A percentile compares a stretch with the other conserved stretches of the same genome.
Evolutionary conservation across 2,113 vertebrate species (phyloP).

Genomic region (Mus spicilegus): DNA sequence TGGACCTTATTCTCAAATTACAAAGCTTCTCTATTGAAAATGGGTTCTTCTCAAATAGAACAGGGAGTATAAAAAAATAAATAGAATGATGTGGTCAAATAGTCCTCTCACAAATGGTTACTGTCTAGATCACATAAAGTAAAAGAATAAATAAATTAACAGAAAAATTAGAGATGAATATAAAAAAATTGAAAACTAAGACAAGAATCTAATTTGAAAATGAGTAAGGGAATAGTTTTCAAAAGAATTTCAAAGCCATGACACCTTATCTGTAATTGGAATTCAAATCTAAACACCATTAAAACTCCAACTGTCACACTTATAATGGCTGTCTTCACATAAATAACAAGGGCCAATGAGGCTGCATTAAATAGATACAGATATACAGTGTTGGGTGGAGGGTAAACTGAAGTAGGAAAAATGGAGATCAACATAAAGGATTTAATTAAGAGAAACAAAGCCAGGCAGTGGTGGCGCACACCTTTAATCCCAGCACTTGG

Average conservation of each 20-base stretch:
- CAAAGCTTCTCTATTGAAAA: not conserved
- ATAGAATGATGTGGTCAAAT: not conserved
- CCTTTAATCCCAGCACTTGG: no score
- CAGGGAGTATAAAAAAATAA: no score
- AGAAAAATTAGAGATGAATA: no score
- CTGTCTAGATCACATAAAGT: not conserved
- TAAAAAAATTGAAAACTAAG: not conserved
- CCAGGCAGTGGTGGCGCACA: no score
- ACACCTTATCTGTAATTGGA: not conserved
- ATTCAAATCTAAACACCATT: not conserved
- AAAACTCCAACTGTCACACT: not conserved
- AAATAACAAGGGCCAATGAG: not conserved
- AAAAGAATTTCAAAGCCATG: no score
- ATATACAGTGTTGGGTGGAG: not conserved
- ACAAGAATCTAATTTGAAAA: not conserved
- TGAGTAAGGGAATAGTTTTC: not conserved
- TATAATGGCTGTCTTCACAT: not conserved
- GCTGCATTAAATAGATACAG: no score
- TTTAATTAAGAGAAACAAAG: not conserved
- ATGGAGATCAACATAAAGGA: not conserved
- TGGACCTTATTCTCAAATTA: not conserved
- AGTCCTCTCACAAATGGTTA: not conserved
- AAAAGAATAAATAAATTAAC: no score
- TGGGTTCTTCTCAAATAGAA: no score
- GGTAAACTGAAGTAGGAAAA: not conserved